phyloP scores from a whole-genome alignment of 1,140 invertebrate genomes.

The Dreissena polymorpha region DNA sequence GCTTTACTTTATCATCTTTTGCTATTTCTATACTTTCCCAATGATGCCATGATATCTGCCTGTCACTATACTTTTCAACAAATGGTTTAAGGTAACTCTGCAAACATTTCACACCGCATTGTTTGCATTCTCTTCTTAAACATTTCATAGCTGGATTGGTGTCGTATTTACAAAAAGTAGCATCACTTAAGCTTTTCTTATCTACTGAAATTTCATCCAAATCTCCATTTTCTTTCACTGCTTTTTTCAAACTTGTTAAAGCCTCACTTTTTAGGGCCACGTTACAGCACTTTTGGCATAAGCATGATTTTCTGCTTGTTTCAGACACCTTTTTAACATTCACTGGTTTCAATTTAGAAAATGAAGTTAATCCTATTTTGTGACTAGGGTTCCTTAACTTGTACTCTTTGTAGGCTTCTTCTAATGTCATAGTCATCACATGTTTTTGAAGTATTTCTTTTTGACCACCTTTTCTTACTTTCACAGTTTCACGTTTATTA shows the following conservation, averaged over 20 bases:
- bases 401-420: conserved; percentile 40
- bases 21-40: conserved; percentile 38
- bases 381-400: conserved; percentile 28
- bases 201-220: conserved; percentile 9
- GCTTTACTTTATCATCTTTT: conserved; percentile 50
- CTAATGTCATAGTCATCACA: conserved; percentile 55
- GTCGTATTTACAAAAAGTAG: conserved; percentile 39
- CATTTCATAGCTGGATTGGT: conserved; percentile 29
- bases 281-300: conserved; percentile 58
- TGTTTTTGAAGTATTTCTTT: conserved; percentile 52
- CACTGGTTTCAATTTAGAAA: conserved; percentile 49
- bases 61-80: no score
- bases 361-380: conserved; percentile 56
- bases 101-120: conserved; percentile 27
- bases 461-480: conserved; percentile 33
- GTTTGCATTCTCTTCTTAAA: conserved; percentile 35
- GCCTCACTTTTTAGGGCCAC: conserved; percentile 54
- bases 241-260: conserved; percentile 18
- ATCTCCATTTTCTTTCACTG: conserved; percentile 12
- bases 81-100: conserved; percentile 31
- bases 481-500: conserved; percentile 49
- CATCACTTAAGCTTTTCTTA: conserved; percentile 10
- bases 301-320: conserved; percentile 47
- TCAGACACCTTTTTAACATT: conserved; percentile 55
- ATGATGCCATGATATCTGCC: conserved; percentile 41